Base-by-base conservation (phyloP, 2,797 vertebrate genomes). In the Selene dorsalis region DNA sequence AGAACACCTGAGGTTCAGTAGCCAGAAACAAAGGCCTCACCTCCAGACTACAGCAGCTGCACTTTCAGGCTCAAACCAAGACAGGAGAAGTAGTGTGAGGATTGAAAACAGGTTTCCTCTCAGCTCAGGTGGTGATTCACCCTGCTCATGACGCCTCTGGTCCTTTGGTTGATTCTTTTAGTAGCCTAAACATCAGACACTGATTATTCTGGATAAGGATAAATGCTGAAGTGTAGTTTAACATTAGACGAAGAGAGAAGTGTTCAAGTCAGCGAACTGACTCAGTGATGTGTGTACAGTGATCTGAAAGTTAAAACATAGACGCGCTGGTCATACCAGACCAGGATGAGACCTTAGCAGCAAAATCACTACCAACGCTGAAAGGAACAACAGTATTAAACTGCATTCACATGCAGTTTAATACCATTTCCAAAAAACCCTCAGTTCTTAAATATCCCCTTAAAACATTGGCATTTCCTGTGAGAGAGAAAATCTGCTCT, bases 1-100 rank as follows among this genome's bases (percentile, higher is more conserved):
- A 50, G 53, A 82, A 71, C 32, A 28, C 4, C 45, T 24, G n/a
- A 41, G 28, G 68, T 28, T 72, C 70, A 76, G 74, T 55, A 41
- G 53, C 32, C 76, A 60, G 48, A 72, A 41, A 80, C 70, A 52
- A 41, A 61, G 38, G 64, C 57, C 55, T 74, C 43, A 28, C 56
- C 72, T 73, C 68, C 41, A 69, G 68, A 53, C 64, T 35, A 41
- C 74, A 22, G 9, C 38, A 58, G 59, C 59, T 82, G 57, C 20
- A 41, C 35, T 20, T 50, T 32, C 43, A 71, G 38, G 4, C 63
- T 71, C 50, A 57, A 28, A 32, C 32, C 48, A 52, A 48, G 45
- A 52, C 30, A 30, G 50, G 32, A 47, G 47, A 67, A 13, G 9
- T 2, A 11, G 14, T 10, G 3, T 47, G 59, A 32, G 11, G 63